Evolutionary conservation across 2,888 invertebrate species (phyloP).

Genomic region (Trilocha varians): DNA sequence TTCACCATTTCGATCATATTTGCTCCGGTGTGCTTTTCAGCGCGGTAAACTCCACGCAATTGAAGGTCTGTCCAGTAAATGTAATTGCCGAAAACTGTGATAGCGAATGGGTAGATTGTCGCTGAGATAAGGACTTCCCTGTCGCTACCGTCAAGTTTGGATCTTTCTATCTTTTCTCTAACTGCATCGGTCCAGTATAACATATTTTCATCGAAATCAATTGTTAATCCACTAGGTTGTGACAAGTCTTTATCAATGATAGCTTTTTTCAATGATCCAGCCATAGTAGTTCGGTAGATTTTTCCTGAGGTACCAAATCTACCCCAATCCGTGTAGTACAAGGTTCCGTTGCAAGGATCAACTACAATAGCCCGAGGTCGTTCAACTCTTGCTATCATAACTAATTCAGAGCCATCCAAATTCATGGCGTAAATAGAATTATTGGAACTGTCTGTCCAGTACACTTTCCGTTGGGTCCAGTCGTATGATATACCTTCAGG

Average conservation of each 20-base stretch:
- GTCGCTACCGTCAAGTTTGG: constrained; percentile 88
- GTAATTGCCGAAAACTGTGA: constrained; percentile 90
- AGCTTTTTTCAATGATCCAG: constrained; percentile 90
- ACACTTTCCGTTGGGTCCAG: constrained; percentile 97
- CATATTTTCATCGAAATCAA: constrained; percentile 94
- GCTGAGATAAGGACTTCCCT: constrained; percentile 89
- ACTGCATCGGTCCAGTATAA: constrained; percentile 98
- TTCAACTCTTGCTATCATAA: constrained; percentile 94
- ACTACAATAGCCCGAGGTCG: constrained; percentile 95
- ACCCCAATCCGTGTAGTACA: constrained; percentile 98
- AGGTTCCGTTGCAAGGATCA: constrained; percentile 95
- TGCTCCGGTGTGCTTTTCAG: constrained; percentile 97
- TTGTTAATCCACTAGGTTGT: constrained; percentile 95
- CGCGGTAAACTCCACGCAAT: constrained; percentile 93
- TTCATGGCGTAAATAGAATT: constrained; percentile 97
- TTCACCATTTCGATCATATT: constrained; percentile 96
- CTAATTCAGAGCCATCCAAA: constrained; percentile 86
- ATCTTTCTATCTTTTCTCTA: constrained; percentile 94
- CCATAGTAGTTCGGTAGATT: constrained; percentile 96
- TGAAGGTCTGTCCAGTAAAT: constrained; percentile 98
- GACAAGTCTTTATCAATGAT: constrained; percentile 93
- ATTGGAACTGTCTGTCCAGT: constrained; percentile 97
- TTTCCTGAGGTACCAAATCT: constrained; percentile 93
- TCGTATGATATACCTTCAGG: constrained; percentile 97
- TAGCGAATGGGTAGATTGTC: constrained; percentile 95